These are phyloP conservation scores for Pyrrhia umbra DNA, from an alignment of 2,888 invertebrate species.

Conservation along the genomic window DNA sequence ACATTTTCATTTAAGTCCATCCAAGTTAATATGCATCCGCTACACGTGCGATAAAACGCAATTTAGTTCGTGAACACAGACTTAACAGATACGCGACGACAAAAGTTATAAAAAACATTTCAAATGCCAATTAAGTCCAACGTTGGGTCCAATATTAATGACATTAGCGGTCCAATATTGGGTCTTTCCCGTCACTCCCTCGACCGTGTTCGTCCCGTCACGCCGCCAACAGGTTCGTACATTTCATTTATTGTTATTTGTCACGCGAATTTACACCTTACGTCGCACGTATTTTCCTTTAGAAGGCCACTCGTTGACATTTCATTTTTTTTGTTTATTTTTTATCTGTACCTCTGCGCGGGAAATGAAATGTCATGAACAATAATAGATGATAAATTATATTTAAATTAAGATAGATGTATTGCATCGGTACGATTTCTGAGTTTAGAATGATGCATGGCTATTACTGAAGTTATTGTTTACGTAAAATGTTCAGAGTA, in stretches of 20 bases:
- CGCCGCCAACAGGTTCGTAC: conserved; percentile 79
- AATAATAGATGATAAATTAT: conserved; percentile 31
- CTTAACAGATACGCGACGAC: conserved; percentile 2
- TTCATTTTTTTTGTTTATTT: conserved; percentile 34
- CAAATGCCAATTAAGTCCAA: conserved; percentile 53
- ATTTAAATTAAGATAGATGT: conserved; percentile 20
- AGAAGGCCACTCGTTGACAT: conserved; percentile 30
- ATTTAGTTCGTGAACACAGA: conserved; percentile 6
- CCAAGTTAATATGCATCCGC: background rate
- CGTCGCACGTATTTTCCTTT: conserved; percentile 37
- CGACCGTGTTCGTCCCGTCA: conserved; percentile 77
- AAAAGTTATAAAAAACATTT: conserved; percentile 30
- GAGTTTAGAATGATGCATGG: conserved; percentile 19
- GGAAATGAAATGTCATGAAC: conserved; percentile 41
- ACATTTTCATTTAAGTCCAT: background rate
- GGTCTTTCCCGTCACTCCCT: conserved; percentile 78
- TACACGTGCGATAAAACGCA: background rate
- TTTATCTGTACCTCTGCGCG: conserved; percentile 29
- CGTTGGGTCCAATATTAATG: conserved; percentile 61
- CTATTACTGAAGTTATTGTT: background rate
- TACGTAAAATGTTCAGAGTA: background rate
- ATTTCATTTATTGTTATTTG: conserved; percentile 58
- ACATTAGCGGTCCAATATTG: conserved; percentile 63
- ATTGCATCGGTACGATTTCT: conserved; percentile 13
- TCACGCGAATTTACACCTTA: conserved; percentile 69